Evolutionary conservation across 2,797 vertebrate genomes (phyloP).

Genomic region (Graptemys geographica): DNA sequence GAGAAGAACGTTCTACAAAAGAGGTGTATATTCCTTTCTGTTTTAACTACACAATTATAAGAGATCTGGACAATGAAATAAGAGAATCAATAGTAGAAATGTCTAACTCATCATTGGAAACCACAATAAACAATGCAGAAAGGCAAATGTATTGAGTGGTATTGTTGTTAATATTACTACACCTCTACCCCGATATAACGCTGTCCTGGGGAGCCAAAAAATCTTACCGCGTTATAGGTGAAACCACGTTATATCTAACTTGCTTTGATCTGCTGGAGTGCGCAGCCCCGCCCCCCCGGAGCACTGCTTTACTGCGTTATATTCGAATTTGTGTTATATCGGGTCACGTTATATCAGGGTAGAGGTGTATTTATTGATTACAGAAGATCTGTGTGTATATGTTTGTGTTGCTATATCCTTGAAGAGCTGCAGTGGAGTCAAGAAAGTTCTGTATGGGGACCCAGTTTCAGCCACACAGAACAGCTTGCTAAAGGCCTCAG

Average conservation of each 20-base stretch:
- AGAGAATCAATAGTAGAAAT: not conserved
- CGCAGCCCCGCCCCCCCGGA: no score
- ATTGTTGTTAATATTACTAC: not conserved
- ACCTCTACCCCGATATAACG: no score
- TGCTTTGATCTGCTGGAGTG: no score
- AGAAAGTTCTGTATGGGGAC: not conserved
- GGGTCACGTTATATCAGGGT: no score
- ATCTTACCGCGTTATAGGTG: no score
- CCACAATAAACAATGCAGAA: not conserved
- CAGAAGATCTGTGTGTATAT: not conserved
- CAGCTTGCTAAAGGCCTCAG: not conserved
- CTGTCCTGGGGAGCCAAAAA: no score
- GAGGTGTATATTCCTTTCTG: not conserved
- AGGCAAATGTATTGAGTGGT: fast-evolving
- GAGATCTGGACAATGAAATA: not conserved
- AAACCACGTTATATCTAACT: no score
- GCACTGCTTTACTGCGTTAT: no score
- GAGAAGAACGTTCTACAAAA: slow-evolving; percentile 46
- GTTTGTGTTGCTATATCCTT: not conserved
- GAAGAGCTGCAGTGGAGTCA: not conserved
- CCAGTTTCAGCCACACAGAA: not conserved
- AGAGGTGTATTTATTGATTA: not conserved
- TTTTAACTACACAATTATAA: not conserved
- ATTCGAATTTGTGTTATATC: no score
- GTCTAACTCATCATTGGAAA: not conserved